Evolutionary conservation across 2,797 vertebrate genomes (phyloP).

Genomic region (Danionella dracula): DNA sequence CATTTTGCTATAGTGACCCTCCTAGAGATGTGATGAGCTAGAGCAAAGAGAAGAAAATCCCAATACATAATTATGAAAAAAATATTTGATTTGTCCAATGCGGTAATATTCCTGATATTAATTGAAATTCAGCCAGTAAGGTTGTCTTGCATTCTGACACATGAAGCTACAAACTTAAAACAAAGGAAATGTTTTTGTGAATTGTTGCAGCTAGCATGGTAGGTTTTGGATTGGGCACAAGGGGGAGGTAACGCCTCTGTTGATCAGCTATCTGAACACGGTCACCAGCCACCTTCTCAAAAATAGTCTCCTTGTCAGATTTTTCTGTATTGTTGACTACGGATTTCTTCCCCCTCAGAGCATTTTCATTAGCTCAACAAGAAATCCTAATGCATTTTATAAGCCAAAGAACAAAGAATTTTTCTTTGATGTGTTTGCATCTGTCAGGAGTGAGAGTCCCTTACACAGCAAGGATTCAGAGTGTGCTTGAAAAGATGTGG

Average conservation of each 20-base stretch:
- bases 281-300: not conserved
- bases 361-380: not conserved
- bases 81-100: no score
- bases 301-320: not conserved
- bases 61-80: no score
- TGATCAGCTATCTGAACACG: not conserved
- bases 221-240: constrained; percentile 4
- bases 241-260: constrained; percentile 6
- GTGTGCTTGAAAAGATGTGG: not conserved
- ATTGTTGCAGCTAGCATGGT: no score
- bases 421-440: not conserved
- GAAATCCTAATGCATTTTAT: not conserved
- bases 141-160: no score
- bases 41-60: no score
- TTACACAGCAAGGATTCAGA: not conserved
- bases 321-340: not conserved
- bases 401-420: not conserved
- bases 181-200: no score
- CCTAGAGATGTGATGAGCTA: no score
- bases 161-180: no score
- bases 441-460: not conserved
- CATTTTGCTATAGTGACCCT: no score
- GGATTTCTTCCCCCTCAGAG: not conserved
- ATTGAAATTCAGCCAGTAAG: no score
- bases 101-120: no score